These are phyloP conservation scores for Eupithecia inturbata DNA, from an alignment of 2,888 invertebrate species.

Conservation along the genomic window DNA sequence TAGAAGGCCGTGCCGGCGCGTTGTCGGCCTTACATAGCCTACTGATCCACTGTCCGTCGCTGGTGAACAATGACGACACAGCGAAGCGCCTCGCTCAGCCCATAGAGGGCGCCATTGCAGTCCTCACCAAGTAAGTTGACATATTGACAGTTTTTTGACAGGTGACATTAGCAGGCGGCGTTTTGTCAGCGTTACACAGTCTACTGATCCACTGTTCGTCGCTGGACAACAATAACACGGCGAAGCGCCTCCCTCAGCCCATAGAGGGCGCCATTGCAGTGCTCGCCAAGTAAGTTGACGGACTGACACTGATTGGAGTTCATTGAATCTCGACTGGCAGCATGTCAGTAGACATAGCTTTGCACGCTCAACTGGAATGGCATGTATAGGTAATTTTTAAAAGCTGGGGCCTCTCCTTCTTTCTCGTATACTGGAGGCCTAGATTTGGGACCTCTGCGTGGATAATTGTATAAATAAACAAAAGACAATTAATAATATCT, in stretches of 20 bases:
- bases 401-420: too few relatives aligned
- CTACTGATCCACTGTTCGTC: conserved; percentile 96
- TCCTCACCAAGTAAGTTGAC: conserved; percentile 93
- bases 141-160: conserved; percentile 47
- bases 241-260: conserved; percentile 92
- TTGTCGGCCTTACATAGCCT: conserved; percentile 98
- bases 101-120: conserved; percentile 97
- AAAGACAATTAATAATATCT: too few relatives aligned
- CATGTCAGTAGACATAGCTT: too few relatives aligned
- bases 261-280: conserved; percentile 98
- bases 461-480: too few relatives aligned
- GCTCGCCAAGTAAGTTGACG: conserved; percentile 91
- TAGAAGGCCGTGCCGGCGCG: conserved; percentile 98
- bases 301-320: not conserved
- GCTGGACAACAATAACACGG: conserved; percentile 93
- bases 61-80: conserved; percentile 96
- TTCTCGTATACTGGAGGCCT: too few relatives aligned
- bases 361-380: too few relatives aligned
- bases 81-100: conserved; percentile 93
- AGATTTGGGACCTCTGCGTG: too few relatives aligned
- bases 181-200: conserved; percentile 97
- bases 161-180: conserved; percentile 98
- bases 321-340: too few relatives aligned
- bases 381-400: too few relatives aligned
- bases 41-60: conserved; percentile 93